phyloP scores from a whole-genome alignment of 2,888 invertebrate genomes.

The Limnephilus auricula region DNA sequence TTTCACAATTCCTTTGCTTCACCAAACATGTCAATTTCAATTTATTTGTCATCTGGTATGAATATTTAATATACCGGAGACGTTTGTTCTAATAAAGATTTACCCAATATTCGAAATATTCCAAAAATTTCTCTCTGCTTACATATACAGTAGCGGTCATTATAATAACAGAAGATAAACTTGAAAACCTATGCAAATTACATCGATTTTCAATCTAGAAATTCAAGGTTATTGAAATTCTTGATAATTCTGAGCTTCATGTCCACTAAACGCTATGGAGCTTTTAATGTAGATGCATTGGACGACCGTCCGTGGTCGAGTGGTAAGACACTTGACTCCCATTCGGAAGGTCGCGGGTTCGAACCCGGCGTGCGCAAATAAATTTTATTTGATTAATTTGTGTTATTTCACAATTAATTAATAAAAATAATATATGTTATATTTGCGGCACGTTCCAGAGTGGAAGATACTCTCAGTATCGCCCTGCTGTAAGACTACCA shows the following conservation, averaged over 20 bases:
- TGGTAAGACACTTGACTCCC: too few relatives aligned
- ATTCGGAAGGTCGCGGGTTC: too few relatives aligned
- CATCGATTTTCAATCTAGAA: neutral
- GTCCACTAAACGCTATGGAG: neutral
- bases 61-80: neutral
- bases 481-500: too few relatives aligned
- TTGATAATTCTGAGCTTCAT: neutral
- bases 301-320: too few relatives aligned
- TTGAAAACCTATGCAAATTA: too few relatives aligned
- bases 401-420: too few relatives aligned
- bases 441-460: too few relatives aligned
- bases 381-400: too few relatives aligned
- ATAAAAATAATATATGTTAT: too few relatives aligned
- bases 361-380: too few relatives aligned
- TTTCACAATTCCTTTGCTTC: neutral
- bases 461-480: too few relatives aligned
- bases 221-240: neutral
- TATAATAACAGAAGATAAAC: neutral
- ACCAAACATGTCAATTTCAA: neutral
- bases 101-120: neutral
- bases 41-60: slow-evolving; percentile 2
- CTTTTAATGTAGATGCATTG: neutral
- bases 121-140: neutral
- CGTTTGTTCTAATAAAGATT: neutral
- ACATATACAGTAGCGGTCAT: neutral